Base-by-base conservation (phyloP, 2,797 vertebrate species). In the Hemibagrus guttatus region DNA sequence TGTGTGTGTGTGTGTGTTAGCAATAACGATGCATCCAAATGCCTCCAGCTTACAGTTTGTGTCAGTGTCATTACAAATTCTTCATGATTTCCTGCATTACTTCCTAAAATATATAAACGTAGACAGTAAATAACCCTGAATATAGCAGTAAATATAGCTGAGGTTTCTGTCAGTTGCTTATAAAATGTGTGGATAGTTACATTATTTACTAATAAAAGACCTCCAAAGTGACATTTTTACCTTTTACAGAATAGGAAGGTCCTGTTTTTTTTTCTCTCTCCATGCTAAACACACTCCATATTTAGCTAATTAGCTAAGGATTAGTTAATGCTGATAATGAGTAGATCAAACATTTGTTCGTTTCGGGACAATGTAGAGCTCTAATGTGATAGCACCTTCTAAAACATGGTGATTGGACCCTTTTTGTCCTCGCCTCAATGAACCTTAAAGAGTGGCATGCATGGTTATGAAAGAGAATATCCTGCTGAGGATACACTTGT, bases 401-500 rank as follows among this genome's bases (percentile, higher is more conserved):
- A 84, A 89, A 89, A 69, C 49, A 58, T 59, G 83, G 17, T 86
- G 59, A 58, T 74, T 49, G 66, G 58, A 19, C 17, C 54, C 42
- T 81, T 68, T 88, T 86, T 84, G 83, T 87, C 86, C 86, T 78
- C 6, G 46, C 2, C 84, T 87, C 74, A 89, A 85, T 87, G 86
- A 64, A 35, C 66, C 78, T 87, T 87, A 90, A 89, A 88, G 90
- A 87, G 88, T 68, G 88, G 91, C 87, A 90, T 85, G 83, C 85
- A 83, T 87, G 89, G 86, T 87, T 89, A 86, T 90, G 84, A 81
- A 89, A 75, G 85, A 66, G 21, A 91, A 89, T 68, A 86, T 81
- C 95, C 94, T 90, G 93, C 94, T 93, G 96, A 88, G 93, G 14
- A 59, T 87, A 90, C 89, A 93, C 94, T 94, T 95, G 95, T 96